phyloP scores from a whole-genome alignment of 2,113 vertebrate species.

The Elephas maximus region DNA sequence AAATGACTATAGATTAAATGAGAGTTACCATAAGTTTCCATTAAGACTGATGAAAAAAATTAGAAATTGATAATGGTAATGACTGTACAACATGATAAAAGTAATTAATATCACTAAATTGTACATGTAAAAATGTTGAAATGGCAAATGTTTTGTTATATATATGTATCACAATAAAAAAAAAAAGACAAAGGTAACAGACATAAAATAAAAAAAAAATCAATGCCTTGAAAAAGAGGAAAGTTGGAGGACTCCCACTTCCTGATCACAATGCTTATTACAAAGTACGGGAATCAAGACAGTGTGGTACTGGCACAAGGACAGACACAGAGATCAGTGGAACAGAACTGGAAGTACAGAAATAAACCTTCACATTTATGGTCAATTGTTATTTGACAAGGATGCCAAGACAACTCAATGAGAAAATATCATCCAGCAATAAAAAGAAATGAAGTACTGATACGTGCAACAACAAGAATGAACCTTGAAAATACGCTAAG shows the following conservation, averaged over 20 bases:
- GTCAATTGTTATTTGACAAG: not conserved
- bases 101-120: too few relatives aligned
- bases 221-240: not conserved
- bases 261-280: not conserved
- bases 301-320: too few relatives aligned
- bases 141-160: too few relatives aligned
- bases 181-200: not conserved
- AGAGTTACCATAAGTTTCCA: not conserved
- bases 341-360: not conserved
- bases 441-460: too few relatives aligned
- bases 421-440: not conserved
- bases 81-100: too few relatives aligned
- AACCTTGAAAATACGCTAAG: too few relatives aligned
- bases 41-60: too few relatives aligned
- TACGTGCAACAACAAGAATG: too few relatives aligned
- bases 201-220: not conserved
- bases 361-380: not conserved
- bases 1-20: not conserved
- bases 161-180: too few relatives aligned
- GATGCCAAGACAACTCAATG: not conserved
- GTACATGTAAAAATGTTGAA: too few relatives aligned
- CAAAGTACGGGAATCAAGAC: not conserved
- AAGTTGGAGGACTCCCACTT: too few relatives aligned
- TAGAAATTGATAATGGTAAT: too few relatives aligned
- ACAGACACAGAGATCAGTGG: not conserved